A percentile compares a stretch with the other conserved stretches of the same genome.
Conservation (phyloP, 2,797 vertebrate genomes). For the Heliangelus exortis region DNA sequence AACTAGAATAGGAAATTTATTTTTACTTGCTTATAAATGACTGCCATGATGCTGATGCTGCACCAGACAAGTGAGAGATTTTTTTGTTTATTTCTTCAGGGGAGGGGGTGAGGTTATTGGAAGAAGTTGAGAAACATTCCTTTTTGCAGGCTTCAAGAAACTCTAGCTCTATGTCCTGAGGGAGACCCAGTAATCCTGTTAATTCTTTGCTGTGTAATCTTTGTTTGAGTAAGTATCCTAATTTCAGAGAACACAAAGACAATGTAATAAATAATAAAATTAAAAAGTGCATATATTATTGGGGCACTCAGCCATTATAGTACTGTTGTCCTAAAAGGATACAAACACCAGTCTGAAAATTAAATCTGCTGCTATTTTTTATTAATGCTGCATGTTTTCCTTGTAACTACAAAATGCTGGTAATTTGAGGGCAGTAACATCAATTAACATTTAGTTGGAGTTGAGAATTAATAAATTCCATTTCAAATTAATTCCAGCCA, state of each 20-base stretch:
- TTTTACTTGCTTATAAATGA: neutral
- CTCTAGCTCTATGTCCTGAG: neutral
- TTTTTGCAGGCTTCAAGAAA: neutral
- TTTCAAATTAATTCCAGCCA: neutral
- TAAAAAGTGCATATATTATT: neutral
- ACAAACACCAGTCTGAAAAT: neutral
- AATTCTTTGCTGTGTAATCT: neutral
- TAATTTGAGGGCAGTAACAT: neutral
- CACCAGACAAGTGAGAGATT: neutral
- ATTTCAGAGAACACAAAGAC: neutral
- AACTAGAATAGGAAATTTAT: neutral
- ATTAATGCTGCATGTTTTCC: neutral
- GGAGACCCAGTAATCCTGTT: neutral
- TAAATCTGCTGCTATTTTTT: conserved; percentile 8
- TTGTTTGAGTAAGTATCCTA: conserved; percentile 16
- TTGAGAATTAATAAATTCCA: neutral
- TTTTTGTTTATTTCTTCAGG: neutral
- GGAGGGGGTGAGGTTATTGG: neutral
- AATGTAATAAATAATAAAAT: neutral
- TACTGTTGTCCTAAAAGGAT: neutral
- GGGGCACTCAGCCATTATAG: neutral
- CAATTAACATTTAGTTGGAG: conserved; percentile 1
- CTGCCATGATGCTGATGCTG: neutral
- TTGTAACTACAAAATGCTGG: neutral
- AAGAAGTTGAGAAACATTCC: neutral